Evolutionary conservation across 1,140 invertebrate genomes (phyloP), one percentile per base, ranked within the genome.

Genomic region (Heterodera schachtii): DNA sequence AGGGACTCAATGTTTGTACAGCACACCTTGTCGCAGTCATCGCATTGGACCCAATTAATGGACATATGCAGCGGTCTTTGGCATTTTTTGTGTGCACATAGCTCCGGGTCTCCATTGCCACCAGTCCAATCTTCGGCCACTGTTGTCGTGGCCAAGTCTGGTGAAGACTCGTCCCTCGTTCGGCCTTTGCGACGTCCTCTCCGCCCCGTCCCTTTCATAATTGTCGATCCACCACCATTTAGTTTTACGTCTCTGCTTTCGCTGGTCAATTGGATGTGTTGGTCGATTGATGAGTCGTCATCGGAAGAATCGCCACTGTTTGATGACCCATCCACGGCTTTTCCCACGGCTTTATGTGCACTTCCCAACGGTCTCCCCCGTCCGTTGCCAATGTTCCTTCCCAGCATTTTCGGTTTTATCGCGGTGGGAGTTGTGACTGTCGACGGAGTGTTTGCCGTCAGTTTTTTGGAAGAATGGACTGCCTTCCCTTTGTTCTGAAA

Each of bases 31-130:
- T 90, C 90, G 84, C 90, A 91, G 49, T 90, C 86, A 77, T 91
- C 90, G 86, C 90, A 91, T 66, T 88, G 87, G 3, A 91, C 90
- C 90, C 84, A 85, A 70, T 84, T 78, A 43, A 86, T 81, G 46
- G 75, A 81, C 64, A 70, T 66, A 21, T 85, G 31, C 60, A 84
- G 66, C 4, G 84, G 84, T 13, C 82, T 43, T 52, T 74, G 67
- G 52, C 84, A 85, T 8, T 41, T 21, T 57, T 82, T 70, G 43
- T 49, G 44, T n/a, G 84, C 41, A 43, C 84, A 84, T 16, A 82
- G 57, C 31, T 82, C 79, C 8, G 64, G 74, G 44, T 84, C 84
- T 44, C 69, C 69, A 11, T 44, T 79, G 31, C 73, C 79, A 43
- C 77, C 77, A 21, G 77, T 78, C 77, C 77, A 78, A 41, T 78